Conservation (phyloP, 2,113 vertebrate genomes). For the Crotophaga sulcirostris region DNA sequence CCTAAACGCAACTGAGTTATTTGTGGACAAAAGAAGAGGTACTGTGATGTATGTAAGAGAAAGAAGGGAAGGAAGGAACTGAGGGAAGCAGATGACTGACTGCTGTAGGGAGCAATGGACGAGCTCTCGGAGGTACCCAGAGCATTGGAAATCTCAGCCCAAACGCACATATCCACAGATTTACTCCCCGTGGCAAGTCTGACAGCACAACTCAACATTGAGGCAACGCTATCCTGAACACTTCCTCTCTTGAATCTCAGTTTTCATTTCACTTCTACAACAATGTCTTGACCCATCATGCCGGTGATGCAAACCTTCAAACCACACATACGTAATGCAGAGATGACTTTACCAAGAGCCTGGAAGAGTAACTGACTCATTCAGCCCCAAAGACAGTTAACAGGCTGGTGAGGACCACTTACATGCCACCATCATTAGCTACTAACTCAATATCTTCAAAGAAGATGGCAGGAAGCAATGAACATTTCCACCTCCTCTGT, state of each 20-base stretch:
- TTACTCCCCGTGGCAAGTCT: not conserved
- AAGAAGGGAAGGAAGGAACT: not conserved
- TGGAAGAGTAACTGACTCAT: not conserved
- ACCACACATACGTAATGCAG: rapidly evolving
- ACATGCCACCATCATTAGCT: rapidly evolving
- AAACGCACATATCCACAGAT: not conserved
- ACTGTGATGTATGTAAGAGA: not conserved
- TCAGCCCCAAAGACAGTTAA: not conserved
- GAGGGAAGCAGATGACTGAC: not conserved
- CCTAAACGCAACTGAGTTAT: not conserved
- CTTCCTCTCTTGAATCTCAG: not conserved
- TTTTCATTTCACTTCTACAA: not conserved
- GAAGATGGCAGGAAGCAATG: not conserved
- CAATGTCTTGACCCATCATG: not conserved
- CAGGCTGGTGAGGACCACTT: not conserved
- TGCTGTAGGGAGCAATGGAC: not conserved
- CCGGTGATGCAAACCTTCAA: not conserved
- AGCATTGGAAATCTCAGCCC: not conserved
- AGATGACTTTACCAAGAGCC: not conserved
- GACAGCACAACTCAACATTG: rapidly evolving
- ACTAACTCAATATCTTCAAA: not conserved
- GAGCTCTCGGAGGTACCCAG: not conserved
- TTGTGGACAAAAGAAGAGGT: not conserved
- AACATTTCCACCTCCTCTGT: not conserved
- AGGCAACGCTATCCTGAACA: not conserved